phyloP scores from a whole-genome alignment of 2,888 invertebrate species.

The Himalopsyche anomala region DNA sequence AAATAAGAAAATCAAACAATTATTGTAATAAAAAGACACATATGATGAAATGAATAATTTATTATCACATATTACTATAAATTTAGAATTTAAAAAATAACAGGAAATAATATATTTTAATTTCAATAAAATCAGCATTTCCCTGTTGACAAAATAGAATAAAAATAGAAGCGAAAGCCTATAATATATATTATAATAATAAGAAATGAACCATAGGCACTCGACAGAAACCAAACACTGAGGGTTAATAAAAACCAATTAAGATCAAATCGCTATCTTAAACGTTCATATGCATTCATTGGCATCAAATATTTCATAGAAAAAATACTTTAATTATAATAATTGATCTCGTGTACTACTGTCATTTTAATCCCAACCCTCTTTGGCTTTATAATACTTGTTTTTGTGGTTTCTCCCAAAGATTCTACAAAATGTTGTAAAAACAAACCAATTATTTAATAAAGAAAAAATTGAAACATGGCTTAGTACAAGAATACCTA shows the following conservation, averaged over 20 bases:
- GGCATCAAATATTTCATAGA: background rate
- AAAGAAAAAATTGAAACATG: too few species aligned
- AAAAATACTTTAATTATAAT: background rate
- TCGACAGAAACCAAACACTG: background rate
- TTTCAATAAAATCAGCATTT: background rate
- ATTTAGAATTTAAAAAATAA: conserved; percentile 3
- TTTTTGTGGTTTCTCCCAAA: background rate
- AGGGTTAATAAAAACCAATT: background rate
- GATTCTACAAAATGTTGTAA: background rate
- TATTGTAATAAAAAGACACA: conserved; percentile 23
- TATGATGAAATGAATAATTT: conserved; percentile 16
- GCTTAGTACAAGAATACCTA: background rate
- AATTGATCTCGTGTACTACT: too few species aligned
- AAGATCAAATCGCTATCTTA: background rate
- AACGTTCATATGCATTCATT: background rate
- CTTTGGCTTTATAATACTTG: conserved; percentile 8
- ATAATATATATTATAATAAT: background rate
- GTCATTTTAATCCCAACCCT: conserved; percentile 1
- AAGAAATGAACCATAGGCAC: background rate
- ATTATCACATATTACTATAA: conserved; percentile 7
- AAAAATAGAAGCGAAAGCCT: background rate
- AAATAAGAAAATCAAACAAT: background rate
- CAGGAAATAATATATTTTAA: background rate
- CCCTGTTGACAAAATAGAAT: background rate
- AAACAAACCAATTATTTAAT: background rate